Base-by-base conservation (phyloP, 2,113 vertebrate species). In the Ibidorhyncha struthersii region DNA sequence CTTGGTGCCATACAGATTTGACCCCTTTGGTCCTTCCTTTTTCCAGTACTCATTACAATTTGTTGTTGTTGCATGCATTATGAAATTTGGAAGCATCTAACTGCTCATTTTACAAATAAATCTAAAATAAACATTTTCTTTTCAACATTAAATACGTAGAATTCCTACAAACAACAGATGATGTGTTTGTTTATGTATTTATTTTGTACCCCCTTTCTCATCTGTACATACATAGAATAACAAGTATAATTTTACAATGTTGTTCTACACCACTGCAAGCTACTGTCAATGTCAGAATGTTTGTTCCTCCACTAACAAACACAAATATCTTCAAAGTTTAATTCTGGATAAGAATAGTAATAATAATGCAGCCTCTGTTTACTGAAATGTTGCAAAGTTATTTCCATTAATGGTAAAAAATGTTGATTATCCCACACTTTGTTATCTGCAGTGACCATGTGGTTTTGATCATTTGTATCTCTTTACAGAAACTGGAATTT, bases 331-430 rank as follows among this genome's bases (percentile, higher is more conserved):
- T 84, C 23, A 34, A 89, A 86, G 61, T 71, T 92, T 94, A 84
- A 62, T 89, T 66, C 81, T 86, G 93, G 77, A 80, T 84, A 92
- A 45, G 15, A 71, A 5, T 25, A 55, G 16, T 30, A 71, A 70
- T 66, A 84, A 56, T 25, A 82, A 76, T 14, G 5, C 8, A 52
- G 12, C 21, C 14, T 63, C 65, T 65, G 14, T 47, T 85, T 86
- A 90, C 41, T 56, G 65, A 94, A 79, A 90, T 56, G 36, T 52
- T 73, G 34, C 30, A 67, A 69, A 61, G 8, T 34, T 63, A 47
- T 86, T 78, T 71, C 77, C 77, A 79, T 91, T 79, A 91, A 82
- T 49, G 52, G 72, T 70, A 91, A 91, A 96, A 91, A 79, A 63
- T n/a, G 29, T 91, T 30, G 9, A 38, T 72, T 89, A 50, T 63